Evolutionary conservation across 2,113 vertebrate genomes (phyloP).

Genomic region (Nerophis lumbriciformis): DNA sequence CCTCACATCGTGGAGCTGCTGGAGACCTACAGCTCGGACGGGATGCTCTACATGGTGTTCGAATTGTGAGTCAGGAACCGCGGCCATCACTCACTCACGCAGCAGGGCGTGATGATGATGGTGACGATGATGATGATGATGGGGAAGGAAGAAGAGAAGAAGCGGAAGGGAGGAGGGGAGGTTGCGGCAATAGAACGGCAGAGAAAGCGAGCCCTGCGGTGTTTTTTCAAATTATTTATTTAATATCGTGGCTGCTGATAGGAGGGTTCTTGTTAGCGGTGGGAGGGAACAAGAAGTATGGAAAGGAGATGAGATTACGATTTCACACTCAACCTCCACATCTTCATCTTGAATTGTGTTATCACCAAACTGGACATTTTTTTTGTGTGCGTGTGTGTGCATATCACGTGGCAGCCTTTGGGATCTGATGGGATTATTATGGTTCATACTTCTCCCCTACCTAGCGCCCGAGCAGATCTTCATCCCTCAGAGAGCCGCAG

Average conservation of each 20-base stretch:
- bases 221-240: neutral
- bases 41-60: slow-evolving; percentile 99
- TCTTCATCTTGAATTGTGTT: slow-evolving; percentile 43
- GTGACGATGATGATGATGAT: neutral
- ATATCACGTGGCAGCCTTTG: no score
- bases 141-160: neutral
- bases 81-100: neutral
- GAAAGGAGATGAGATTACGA: slow-evolving; percentile 49
- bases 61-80: slow-evolving; percentile 87
- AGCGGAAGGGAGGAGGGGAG: neutral
- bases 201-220: slow-evolving; percentile 15
- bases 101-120: neutral
- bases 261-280: slow-evolving; percentile 36
- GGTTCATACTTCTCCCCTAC: no score
- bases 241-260: slow-evolving; percentile 37
- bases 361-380: slow-evolving; percentile 33
- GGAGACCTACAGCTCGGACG: slow-evolving; percentile 98
- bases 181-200: slow-evolving; percentile 2
- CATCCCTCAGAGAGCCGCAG: neutral
- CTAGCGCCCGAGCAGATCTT: neutral
- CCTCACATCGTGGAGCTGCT: slow-evolving; percentile 96
- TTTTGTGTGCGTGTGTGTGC: neutral
- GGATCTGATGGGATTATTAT: no score
- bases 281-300: neutral
- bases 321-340: slow-evolving; percentile 35